Evolutionary conservation across 64 coral and sea anemone species (phyloP), one percentile per base, ranked within the genome.

Genomic region (Acropora yongei): DNA sequence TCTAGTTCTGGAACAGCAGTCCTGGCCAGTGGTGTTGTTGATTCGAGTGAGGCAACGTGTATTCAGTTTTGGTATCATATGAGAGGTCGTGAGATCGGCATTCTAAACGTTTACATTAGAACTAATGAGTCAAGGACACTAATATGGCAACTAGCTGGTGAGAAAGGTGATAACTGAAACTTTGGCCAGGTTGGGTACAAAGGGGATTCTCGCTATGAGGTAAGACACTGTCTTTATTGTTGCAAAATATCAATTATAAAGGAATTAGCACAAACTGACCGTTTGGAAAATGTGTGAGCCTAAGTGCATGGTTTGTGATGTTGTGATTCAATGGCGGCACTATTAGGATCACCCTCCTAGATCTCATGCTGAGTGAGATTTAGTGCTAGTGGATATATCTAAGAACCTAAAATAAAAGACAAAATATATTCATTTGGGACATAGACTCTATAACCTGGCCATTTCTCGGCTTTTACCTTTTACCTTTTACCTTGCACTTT

Each of bases 31-130:
- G 40, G 66, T 6, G 47, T 53, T 18, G 68, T 92, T 1, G 58
- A 5, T 2, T 73, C 81, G 65, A 30, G 49, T 20, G 72, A 72
- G 44, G 5, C 90, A 30, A 58, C 75, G 2, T 92, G 90, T 71
- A 45, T 92, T 5, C 90, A 87, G 81, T 92, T 92, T 63, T 92
- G 90, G 90, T 92, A 92, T 76, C 90, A 92, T 44, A 92, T 92
- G 90, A 87, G 79, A 74, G 90, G 90, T 51, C 40, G 48, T 4
- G 72, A 92, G 1, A 87, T 84, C 12, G 90, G 90, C 6, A 86
- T 51, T 41, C 44, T 92, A 5, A 92, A 92, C 16, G 67, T 92
- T 20, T 86, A 86, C 17, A 78, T 53, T 5, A 65, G 49, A 18
- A 57, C 14, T 0, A 92, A 92, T 65, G 58, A 75, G 43, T 66